A percentile compares a stretch with the other conserved stretches of the same genome.
Conservation (phyloP, 2,113 vertebrate species). For the Marcusenius ussheri region DNA sequence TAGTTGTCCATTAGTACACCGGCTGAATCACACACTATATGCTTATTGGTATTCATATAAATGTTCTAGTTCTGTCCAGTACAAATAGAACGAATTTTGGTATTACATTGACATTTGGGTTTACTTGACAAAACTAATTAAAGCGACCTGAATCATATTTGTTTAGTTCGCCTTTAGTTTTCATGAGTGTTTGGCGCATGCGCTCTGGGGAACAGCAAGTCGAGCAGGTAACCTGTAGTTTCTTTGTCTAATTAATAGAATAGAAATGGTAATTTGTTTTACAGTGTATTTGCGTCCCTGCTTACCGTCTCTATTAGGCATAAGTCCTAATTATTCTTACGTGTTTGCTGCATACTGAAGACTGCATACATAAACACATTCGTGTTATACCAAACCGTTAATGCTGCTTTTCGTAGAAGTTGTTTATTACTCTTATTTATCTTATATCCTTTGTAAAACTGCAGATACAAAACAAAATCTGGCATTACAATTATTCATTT, state of each 20-base stretch:
- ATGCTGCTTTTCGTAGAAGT: not conserved
- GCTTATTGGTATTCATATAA: not conserved
- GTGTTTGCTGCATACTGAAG: not conserved
- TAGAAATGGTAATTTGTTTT: not conserved
- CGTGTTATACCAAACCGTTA: not conserved
- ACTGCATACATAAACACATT: not conserved
- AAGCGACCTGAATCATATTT: not conserved
- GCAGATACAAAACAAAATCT: not conserved
- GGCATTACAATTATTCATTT: not conserved
- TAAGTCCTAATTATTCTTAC: not conserved
- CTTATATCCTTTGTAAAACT: not conserved
- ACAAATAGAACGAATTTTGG: not conserved
- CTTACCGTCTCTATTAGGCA: not conserved
- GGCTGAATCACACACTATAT: not conserved
- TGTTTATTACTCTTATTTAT: not conserved
- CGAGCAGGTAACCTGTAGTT: not conserved
- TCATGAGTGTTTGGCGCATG: not conserved
- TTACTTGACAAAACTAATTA: not conserved
- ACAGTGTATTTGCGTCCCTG: not conserved
- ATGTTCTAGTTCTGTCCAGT: not conserved
- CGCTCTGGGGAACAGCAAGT: not conserved
- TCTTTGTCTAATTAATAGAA: not conserved
- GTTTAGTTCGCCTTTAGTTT: not conserved
- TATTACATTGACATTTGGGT: not conserved
- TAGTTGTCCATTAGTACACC: not conserved